A percentile compares a stretch with the other conserved stretches of the same genome.
Evolutionary conservation across 2,797 vertebrate genomes (phyloP).

Genomic region (Spinibarbus caldwelli): DNA sequence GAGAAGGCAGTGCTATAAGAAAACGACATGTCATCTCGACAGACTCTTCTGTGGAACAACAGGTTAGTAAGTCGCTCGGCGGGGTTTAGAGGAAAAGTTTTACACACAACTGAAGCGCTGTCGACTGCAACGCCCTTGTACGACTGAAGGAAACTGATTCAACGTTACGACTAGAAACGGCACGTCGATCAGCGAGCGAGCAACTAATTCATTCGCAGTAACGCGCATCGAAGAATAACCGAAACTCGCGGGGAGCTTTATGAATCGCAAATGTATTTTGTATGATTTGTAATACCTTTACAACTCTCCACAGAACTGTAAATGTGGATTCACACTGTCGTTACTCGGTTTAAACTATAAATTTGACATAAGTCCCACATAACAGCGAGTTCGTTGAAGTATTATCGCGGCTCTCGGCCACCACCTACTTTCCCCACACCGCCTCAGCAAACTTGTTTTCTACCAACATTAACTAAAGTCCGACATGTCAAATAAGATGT

Average conservation of each 20-base stretch:
- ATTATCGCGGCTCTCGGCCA: constrained; percentile 57
- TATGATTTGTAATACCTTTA: not conserved
- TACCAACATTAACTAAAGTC: constrained; percentile 8
- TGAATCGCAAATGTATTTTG: not conserved
- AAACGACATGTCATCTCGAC: not conserved
- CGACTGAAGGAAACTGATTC: not conserved
- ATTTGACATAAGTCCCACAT: not conserved
- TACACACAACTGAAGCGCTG: not conserved
- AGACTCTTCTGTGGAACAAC: constrained; percentile 33
- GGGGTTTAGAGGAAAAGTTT: constrained; percentile 27
- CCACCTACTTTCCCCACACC: constrained; percentile 68
- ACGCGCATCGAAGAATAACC: not conserved
- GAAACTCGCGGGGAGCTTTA: not conserved
- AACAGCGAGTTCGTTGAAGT: not conserved
- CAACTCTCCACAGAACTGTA: not conserved
- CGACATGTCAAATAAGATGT: not conserved
- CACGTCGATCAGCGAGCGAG: not conserved
- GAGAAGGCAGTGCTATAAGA: no score
- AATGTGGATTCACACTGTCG: not conserved
- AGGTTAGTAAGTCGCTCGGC: constrained; percentile 23
- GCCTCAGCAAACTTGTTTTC: constrained; percentile 47
- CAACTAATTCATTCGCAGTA: not conserved
- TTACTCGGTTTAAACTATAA: not conserved
- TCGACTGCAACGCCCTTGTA: constrained; percentile 11
- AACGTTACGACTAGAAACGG: not conserved